Base-by-base conservation (phyloP, 2,888 invertebrate species). In the Cantharis lateralis region DNA sequence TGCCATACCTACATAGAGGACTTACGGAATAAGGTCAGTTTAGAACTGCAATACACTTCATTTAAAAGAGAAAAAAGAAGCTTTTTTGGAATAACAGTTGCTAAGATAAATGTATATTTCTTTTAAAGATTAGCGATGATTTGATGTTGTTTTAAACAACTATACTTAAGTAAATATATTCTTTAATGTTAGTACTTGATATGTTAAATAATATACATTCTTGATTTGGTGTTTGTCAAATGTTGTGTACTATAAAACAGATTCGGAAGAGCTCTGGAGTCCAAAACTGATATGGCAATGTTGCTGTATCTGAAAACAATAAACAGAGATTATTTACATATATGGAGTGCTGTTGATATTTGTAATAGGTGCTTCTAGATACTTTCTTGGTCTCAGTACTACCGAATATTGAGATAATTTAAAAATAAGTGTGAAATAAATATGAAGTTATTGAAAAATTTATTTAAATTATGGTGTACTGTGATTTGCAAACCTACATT, bases 401-500 rank as follows among this genome's bases (percentile, higher is more conserved):
- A 48, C 7, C 7, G 1, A 48, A 48, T 48, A 48, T 48, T n/a
- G 7, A 7, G n/a, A 48, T n/a, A 48, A 7, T 48, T 48, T 2
- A 5, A n/a, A 48, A 48, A n/a, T 32, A 9, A 48, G n/a, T 48
- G 7, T 48, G 9, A 48, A 48, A 7, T 48, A 48, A 48, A 7
- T n/a, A n/a, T 48, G n/a, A 7, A 48, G 48, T 48, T 32, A 48
- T 48, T 48, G 48, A 48, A 48, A 48, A n/a, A n/a, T 48, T n/a
- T 48, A 48, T 48, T 48, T n/a, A 48, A 48, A n/a, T 48, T 48
- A n/a, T 48, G n/a, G n/a, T 48, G 48, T 48, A 77, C 64, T 69
- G 75, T 78, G 70, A 73, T 75, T 74, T 75, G 72, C 77, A 74
- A 72, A 70, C 68, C 64, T 78, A 80, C 78, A 80, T 78, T 79